Base-by-base conservation (phyloP, 1,140 invertebrate species). In the Papilio dardanus region DNA sequence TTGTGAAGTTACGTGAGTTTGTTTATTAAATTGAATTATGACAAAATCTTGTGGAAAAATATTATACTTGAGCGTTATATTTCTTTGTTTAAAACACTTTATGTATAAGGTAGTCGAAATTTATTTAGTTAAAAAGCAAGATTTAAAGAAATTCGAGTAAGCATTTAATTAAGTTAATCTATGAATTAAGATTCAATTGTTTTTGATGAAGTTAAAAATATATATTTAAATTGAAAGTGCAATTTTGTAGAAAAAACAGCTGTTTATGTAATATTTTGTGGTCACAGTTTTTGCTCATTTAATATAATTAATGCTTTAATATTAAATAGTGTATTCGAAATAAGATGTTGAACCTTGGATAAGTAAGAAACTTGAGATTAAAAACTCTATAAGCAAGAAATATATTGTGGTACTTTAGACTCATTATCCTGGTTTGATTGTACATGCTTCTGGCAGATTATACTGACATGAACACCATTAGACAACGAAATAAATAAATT, bases 401-500 rank as follows among this genome's bases (percentile, higher is more conserved):
- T n/a, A n/a, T n/a, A n/a, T n/a, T n/a, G n/a, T n/a, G n/a, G n/a
- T n/a, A n/a, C n/a, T n/a, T n/a, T n/a, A n/a, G n/a, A n/a, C n/a
- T n/a, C n/a, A n/a, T n/a, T n/a, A n/a, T n/a, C n/a, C n/a, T n/a
- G n/a, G n/a, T n/a, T n/a, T 30, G 30, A 62, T 28, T 62, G 24
- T 62, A 62, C 3, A 62, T 24, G 50, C 42, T 33, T 46, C 50
- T 75, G 40, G 40, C 40, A 73, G 37, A 35, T 62, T 73, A 54
- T 35, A 35, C 30, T 71, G 19, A 50, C 21, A 19, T 73, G 71
- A 35, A 69, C 35, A 54, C 71, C 40, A 50, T 69, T 71, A 79
- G 74, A 81, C 82, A 84, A 84, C 82, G 82, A 84, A 83, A 83
- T 33, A 84, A 83, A 83, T 33, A 73, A 73, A 73, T 73, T 62